phyloP scores from a whole-genome alignment of 2,888 invertebrate species.

The Loripinus fragilis region DNA sequence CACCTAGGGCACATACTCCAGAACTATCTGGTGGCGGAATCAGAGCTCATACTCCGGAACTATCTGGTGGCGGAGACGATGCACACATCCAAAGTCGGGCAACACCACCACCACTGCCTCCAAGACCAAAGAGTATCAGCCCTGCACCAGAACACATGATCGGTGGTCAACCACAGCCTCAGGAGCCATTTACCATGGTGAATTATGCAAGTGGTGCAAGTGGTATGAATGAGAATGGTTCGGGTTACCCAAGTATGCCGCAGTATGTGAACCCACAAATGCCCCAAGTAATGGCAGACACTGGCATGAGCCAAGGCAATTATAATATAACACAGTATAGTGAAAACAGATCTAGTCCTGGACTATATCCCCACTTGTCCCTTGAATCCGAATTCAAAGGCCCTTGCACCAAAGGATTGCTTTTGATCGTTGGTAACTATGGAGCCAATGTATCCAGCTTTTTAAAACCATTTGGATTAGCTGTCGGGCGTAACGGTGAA shows the following conservation, averaged over 20 bases:
- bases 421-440: slow-evolving; percentile 72
- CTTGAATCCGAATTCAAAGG: slow-evolving; percentile 13
- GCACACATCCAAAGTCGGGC: neutral
- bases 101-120: neutral
- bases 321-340: neutral
- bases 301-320: neutral
- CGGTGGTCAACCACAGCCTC: neutral
- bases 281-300: neutral
- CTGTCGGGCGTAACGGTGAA: slow-evolving; percentile 71
- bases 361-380: slow-evolving; percentile 52
- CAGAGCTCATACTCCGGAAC: neutral
- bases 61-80: neutral
- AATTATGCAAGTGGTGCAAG: neutral
- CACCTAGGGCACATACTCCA: neutral
- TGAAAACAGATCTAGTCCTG: neutral
- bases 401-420: slow-evolving; percentile 64
- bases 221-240: neutral
- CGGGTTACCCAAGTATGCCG: neutral
- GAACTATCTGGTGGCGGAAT: neutral
- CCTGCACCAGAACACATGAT: neutral
- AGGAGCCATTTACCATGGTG: neutral
- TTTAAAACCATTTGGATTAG: slow-evolving; percentile 74
- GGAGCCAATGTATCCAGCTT: slow-evolving; percentile 71
- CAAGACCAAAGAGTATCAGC: neutral
- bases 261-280: slow-evolving; percentile 12